Base-by-base conservation (phyloP, 2,888 invertebrate genomes). In the Antitype chi region DNA sequence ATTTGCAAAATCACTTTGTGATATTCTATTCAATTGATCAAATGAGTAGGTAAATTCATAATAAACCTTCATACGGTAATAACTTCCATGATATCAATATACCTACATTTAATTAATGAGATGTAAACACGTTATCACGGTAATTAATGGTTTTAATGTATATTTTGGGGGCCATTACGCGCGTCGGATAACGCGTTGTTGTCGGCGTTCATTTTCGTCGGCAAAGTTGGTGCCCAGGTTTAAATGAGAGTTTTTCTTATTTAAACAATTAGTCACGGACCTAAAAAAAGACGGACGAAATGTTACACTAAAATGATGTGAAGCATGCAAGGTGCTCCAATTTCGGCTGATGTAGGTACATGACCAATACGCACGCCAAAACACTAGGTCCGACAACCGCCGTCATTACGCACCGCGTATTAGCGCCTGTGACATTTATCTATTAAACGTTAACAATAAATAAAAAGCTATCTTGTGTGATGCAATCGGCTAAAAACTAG, bases 101-200 rank as follows among this genome's bases (percentile, higher is more conserved):
- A 63, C 25, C 57, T 71, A 63, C 25, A 62, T 71, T 28, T 64
- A 67, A 62, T 70, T 59, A 79, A 79, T 79, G 80, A 68, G 79
- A 71, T 63, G 63, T 78, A 68, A 79, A 67, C 47, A 78, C 72
- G 62, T 63, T 79, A 79, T 70, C 78, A 70, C 23, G 11, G 47
- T 73, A 59, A 69, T 79, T 59, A 72, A 72, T 79, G 57, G 70
- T 68, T 59, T 64, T 62, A 68, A 79, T 79, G 69, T 79, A 72
- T 68, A 59, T 55, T 59, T 47, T 47, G 28, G 43, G 32, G 25
- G 47, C 57, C 47, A 69, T 79, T 79, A 70, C 70, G 23, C 49
- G 47, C 20, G 8, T 32, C 32, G 52, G 49, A 11, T 68, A 47
- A 32, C 25, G 25, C 49, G 28, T 68, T 23, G 67, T 32, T 23